Conservation (phyloP, 2,888 invertebrate species). For the Arrhopalites spinosus region DNA sequence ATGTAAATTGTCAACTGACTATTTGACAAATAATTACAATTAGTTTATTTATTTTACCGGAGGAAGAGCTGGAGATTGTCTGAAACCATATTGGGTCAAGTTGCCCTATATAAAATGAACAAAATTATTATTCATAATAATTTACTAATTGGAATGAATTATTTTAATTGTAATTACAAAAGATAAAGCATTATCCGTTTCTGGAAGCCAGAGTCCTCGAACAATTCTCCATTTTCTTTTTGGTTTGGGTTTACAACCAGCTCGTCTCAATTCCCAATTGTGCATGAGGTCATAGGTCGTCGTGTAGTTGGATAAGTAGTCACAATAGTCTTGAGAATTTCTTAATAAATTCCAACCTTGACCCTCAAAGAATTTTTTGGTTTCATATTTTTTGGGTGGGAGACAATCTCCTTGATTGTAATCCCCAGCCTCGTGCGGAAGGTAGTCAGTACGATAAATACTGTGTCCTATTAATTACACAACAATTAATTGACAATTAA, state of each 20-base stretch:
- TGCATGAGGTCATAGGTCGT: constrained; percentile 53
- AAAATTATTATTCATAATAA: not conserved
- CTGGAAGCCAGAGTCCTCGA: constrained; percentile 44
- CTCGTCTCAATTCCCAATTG: constrained; percentile 52
- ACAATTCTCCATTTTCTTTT: constrained; percentile 46
- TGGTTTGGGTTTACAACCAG: constrained; percentile 43
- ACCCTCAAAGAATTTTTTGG: constrained; percentile 28
- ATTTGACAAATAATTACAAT: too few species aligned
- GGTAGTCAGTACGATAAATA: constrained; percentile 41
- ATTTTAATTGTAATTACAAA: too few species aligned
- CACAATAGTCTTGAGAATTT: constrained; percentile 47
- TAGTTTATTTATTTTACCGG: not conserved
- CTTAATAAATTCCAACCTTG: constrained; percentile 44
- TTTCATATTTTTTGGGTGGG: constrained; percentile 38
- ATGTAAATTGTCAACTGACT: too few species aligned
- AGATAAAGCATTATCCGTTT: constrained; percentile 46
- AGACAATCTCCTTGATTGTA: constrained; percentile 9
- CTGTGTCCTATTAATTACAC: too few species aligned
- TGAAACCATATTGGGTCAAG: constrained; percentile 48
- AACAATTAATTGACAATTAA: too few species aligned
- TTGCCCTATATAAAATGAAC: constrained; percentile 42
- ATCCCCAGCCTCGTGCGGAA: constrained; percentile 21
- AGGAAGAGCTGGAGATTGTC: constrained; percentile 44
- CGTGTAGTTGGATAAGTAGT: constrained; percentile 50
- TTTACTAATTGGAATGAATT: not conserved